Conservation (phyloP, 2,113 vertebrate species). For the Jaculus jaculus region DNA sequence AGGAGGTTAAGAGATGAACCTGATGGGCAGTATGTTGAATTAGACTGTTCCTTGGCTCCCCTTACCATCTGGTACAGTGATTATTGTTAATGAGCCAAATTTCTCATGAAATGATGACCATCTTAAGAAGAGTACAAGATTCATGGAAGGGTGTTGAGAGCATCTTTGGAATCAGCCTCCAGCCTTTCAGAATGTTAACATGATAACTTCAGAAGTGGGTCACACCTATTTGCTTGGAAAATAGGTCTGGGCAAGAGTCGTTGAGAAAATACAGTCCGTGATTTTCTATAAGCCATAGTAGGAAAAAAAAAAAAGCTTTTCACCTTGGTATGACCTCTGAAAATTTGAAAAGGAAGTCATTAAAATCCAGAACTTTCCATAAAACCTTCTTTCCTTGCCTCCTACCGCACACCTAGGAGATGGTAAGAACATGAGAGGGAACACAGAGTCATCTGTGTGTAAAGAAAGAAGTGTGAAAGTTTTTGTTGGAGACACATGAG, state of each 20-base stretch:
- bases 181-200: background rate
- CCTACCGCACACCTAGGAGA: background rate
- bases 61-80: background rate
- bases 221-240: background rate
- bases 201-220: background rate
- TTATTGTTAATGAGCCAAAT: background rate
- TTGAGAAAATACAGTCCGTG: background rate
- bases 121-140: background rate
- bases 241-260: background rate
- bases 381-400: background rate
- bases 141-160: background rate
- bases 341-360: background rate
- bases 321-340: background rate
- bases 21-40: background rate
- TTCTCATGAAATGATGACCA: background rate
- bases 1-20: background rate
- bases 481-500: background rate
- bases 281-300: background rate
- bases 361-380: background rate
- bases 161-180: background rate
- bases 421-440: background rate
- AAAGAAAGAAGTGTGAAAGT: background rate
- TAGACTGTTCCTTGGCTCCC: background rate
- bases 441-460: accelerated
- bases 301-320: background rate